phyloP scores from a whole-genome alignment of 2,888 invertebrate species.

The Drosophila affinis region DNA sequence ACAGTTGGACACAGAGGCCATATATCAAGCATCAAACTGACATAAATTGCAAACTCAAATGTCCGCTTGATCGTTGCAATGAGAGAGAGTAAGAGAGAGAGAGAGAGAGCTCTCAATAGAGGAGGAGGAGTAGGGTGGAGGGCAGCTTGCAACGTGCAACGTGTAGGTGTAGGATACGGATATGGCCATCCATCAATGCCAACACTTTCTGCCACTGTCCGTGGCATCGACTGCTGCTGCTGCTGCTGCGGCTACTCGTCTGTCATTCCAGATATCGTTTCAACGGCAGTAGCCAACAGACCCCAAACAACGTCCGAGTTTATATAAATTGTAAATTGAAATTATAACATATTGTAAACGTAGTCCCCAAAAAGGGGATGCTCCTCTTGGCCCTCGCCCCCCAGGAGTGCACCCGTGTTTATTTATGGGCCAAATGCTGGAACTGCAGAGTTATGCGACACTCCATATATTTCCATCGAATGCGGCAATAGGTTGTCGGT shows the following conservation, averaged over 20 bases:
- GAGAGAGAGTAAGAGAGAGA: neutral
- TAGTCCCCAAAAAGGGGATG: constrained; percentile 1
- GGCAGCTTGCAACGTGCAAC: constrained; percentile 7
- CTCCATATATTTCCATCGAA: constrained; percentile 61
- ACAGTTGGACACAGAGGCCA: constrained; percentile 30
- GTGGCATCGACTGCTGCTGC: constrained; percentile 19
- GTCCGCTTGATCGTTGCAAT: constrained; percentile 41
- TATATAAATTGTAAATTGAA: constrained; percentile 68
- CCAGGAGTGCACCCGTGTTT: constrained; percentile 37
- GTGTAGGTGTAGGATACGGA: constrained; percentile 20
- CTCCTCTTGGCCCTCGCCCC: neutral
- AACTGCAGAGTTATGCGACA: constrained; percentile 65
- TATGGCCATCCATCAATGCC: constrained; percentile 71
- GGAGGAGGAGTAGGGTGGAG: neutral
- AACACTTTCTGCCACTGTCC: constrained; percentile 56
- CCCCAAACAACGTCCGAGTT: constrained; percentile 18
- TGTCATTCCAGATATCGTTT: constrained; percentile 58
- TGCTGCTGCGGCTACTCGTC: constrained; percentile 24
- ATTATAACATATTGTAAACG: constrained; percentile 66
- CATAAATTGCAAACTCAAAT: constrained; percentile 72
- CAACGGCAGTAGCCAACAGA: neutral
- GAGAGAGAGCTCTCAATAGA: too few species aligned
- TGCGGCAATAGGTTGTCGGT: constrained; percentile 60
- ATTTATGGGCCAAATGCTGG: constrained; percentile 56
- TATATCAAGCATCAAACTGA: constrained; percentile 67